Conservation (phyloP, 2,797 vertebrate genomes). For the Neomorphus geoffroyi region DNA sequence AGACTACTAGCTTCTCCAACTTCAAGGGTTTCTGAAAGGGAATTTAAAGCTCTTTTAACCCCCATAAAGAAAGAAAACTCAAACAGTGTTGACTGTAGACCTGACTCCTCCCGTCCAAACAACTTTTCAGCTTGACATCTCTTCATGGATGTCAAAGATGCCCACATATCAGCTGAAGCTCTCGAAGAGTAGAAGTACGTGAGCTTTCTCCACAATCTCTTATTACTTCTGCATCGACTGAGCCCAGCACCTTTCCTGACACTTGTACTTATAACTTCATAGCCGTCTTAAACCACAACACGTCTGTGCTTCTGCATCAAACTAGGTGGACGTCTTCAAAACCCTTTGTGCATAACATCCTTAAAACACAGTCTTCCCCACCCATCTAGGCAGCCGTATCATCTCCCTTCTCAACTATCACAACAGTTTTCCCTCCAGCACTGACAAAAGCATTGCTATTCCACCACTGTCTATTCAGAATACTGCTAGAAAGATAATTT, state of each 20-base stretch:
- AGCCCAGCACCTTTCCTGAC: not conserved
- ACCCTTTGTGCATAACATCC: not conserved
- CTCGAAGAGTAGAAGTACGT: not conserved
- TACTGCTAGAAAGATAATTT: not conserved
- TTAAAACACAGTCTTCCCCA: not conserved
- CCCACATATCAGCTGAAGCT: not conserved
- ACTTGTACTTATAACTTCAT: not conserved
- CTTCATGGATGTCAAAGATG: not conserved
- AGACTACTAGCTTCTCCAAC: not conserved
- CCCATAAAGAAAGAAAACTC: not conserved
- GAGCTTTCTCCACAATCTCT: not conserved
- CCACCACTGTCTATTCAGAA: not conserved
- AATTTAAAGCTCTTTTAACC: not conserved
- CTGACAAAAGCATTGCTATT: not conserved
- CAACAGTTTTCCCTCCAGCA: not conserved
- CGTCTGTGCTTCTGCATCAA: not conserved
- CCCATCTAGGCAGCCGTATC: not conserved
- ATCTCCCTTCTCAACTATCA: not conserved
- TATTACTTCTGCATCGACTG: not conserved
- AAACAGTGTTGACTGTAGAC: fast-evolving
- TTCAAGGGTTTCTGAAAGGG: not conserved
- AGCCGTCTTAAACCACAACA: not conserved
- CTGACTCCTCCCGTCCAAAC: not conserved
- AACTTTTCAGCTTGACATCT: not conserved
- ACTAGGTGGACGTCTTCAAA: not conserved